A percentile compares a stretch with the other conserved stretches of the same genome.
Evolutionary conservation across 2,797 vertebrate species (phyloP).

Genomic region (Pristis pectinata): DNA sequence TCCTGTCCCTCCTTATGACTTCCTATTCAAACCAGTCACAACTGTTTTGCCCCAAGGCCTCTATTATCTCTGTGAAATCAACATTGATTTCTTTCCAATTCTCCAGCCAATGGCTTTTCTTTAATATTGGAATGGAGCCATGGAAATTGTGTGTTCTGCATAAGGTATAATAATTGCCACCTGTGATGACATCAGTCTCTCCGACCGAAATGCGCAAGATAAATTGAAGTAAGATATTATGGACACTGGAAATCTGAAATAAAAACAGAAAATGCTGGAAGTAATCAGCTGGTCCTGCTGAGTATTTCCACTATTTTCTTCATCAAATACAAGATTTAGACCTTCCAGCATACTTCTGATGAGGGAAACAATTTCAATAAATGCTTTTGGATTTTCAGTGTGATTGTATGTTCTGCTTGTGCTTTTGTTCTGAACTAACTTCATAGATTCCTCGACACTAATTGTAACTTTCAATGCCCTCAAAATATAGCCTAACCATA

Average conservation of each 20-base stretch:
- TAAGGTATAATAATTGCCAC: not conserved
- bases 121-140: not conserved
- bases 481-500: not conserved
- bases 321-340: not conserved
- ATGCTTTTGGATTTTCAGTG: not conserved
- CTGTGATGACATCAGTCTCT: not conserved
- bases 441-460: not conserved
- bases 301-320: no score
- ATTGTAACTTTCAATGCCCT: not conserved
- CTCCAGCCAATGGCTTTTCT: not conserved
- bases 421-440: not conserved
- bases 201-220: not conserved
- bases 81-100: not conserved
- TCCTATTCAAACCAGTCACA: not conserved
- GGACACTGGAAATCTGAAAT: no score
- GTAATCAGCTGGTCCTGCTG: no score
- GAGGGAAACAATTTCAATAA: not conserved
- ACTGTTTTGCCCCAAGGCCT: not conserved
- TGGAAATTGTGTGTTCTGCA: not conserved
- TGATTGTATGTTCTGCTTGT: not conserved
- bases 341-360: not conserved
- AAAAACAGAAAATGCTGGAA: no score
- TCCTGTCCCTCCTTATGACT: not conserved
- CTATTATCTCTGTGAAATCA: not conserved
- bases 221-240: no score